A percentile compares a stretch with the other conserved stretches of the same genome.
phyloP scores from a whole-genome alignment of 2,797 vertebrate species.

The Spinus olivaceus region DNA sequence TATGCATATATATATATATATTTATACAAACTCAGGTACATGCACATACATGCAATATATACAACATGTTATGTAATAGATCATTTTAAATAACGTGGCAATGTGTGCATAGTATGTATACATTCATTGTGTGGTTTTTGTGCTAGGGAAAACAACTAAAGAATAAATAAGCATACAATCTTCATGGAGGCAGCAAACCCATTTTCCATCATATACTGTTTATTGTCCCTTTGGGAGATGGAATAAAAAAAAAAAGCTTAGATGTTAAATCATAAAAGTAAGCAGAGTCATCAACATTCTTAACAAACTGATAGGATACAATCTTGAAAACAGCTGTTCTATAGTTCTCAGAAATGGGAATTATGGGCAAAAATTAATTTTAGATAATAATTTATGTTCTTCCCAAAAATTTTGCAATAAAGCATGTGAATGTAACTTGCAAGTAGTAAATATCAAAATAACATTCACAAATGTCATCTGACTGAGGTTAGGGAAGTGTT shows the following conservation, averaged over 20 bases:
- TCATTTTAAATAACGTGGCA: background rate
- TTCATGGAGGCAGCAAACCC: background rate
- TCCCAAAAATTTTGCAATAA: background rate
- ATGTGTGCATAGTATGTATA: background rate
- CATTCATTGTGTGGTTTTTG: background rate
- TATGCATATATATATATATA: background rate
- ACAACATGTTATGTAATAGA: background rate
- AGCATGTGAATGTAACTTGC: background rate
- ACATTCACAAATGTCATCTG: background rate
- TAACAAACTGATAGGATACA: background rate
- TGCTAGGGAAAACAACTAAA: background rate
- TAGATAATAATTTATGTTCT: background rate
- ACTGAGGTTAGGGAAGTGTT: background rate
- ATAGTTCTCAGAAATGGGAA: background rate
- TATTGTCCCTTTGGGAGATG: background rate
- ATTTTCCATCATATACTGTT: background rate
- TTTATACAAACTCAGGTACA: background rate
- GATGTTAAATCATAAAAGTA: background rate
- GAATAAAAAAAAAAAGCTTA: background rate
- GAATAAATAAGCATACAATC: background rate
- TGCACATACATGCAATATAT: background rate
- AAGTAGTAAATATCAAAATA: background rate
- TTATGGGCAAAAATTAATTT: background rate
- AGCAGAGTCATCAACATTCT: background rate
- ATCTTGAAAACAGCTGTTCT: background rate